A percentile compares a stretch with the other conserved stretches of the same genome.
phyloP scores from a whole-genome alignment of 2,888 invertebrate species.

The Polyommatus icarus region DNA sequence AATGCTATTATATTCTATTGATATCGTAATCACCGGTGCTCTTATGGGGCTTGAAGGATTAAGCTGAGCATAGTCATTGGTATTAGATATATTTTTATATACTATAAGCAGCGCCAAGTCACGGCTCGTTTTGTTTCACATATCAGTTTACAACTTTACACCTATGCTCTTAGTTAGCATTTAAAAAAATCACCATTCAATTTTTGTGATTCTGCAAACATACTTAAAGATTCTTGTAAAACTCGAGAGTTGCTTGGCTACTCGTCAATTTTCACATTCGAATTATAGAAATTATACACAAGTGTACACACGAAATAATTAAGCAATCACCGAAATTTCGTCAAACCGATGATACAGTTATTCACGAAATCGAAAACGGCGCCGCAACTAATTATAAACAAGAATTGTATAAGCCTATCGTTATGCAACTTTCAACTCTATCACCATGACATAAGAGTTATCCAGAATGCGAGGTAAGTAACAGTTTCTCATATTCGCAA shows the following conservation, averaged over 20 bases:
- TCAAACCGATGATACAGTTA: constrained; percentile 73
- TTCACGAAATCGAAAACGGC: constrained; percentile 60
- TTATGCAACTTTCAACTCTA: constrained; percentile 39
- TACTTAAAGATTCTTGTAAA: not conserved
- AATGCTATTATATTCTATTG: too few relatives aligned
- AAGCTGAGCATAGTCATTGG: too few relatives aligned
- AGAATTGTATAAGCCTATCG: constrained; percentile 39
- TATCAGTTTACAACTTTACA: too few relatives aligned
- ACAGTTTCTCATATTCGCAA: constrained; percentile 51
- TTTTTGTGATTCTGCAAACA: constrained; percentile 1
- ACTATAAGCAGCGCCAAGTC: too few relatives aligned
- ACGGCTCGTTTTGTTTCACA: too few relatives aligned
- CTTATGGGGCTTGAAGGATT: too few relatives aligned
- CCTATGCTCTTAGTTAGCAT: too few relatives aligned
- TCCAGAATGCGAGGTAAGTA: constrained; percentile 29
- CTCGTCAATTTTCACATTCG: constrained; percentile 43
- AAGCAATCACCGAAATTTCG: constrained; percentile 71
- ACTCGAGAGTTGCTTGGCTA: not conserved
- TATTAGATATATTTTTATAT: too few relatives aligned
- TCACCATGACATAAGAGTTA: constrained; percentile 37
- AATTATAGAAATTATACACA: constrained; percentile 10
- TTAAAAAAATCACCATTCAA: not conserved
- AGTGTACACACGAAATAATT: constrained; percentile 62
- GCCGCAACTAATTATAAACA: constrained; percentile 53
- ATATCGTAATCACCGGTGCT: too few relatives aligned